Conservation (phyloP, 2,797 vertebrate genomes). For the Coregonus sp. region DNA sequence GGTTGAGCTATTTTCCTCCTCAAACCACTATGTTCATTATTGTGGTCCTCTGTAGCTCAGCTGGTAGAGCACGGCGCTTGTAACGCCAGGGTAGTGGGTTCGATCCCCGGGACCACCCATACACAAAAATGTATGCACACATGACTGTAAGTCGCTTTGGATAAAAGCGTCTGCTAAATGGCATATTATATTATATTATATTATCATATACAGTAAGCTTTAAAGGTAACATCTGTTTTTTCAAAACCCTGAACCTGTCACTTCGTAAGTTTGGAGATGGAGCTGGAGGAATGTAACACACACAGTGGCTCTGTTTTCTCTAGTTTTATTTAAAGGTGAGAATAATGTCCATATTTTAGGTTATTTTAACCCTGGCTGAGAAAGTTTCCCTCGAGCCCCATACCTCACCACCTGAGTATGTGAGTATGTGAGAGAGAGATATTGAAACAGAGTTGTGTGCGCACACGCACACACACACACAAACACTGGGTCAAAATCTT, state of each 20-base stretch:
- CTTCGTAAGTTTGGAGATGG: background rate
- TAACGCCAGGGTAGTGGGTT: no score
- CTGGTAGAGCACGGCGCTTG: no score
- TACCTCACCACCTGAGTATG: background rate
- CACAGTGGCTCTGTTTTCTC: background rate
- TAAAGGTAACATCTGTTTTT: background rate
- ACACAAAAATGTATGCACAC: no score
- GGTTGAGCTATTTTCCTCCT: constrained; percentile 9
- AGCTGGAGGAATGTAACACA: background rate
- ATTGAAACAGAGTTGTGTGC: no score
- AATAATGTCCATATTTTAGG: constrained; percentile 58
- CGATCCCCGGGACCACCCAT: no score
- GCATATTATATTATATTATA: no score
- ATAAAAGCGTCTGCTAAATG: no score
- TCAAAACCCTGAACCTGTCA: background rate
- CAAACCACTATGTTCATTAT: background rate
- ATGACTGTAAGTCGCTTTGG: no score
- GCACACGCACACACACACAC: background rate
- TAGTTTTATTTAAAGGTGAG: background rate
- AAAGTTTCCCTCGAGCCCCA: background rate
- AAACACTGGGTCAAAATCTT: background rate
- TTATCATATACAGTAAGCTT: background rate
- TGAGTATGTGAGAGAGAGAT: background rate
- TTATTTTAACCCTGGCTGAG: background rate
- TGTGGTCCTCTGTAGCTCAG: no score